A percentile compares a stretch with the other conserved stretches of the same genome.
Evolutionary conservation across 2,797 vertebrate genomes (phyloP).

Genomic region (Oceanodroma leucorhoa): DNA sequence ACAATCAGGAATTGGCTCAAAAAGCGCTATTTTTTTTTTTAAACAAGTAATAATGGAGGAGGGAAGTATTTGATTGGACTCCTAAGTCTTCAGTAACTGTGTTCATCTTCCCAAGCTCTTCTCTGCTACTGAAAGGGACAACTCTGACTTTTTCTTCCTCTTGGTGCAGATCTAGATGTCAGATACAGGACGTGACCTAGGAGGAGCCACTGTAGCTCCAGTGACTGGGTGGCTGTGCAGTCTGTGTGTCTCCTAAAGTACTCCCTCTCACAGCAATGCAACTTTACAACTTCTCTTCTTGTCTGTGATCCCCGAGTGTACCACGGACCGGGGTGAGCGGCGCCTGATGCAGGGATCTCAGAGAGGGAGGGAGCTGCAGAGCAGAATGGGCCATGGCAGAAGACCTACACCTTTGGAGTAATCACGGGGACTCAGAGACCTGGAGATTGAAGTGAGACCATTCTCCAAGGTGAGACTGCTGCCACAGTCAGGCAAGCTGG

Average conservation of each 20-base stretch:
- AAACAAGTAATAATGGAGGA: neutral
- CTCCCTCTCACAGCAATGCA: neutral
- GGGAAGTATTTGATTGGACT: neutral
- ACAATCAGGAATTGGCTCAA: neutral
- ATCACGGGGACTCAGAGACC: neutral
- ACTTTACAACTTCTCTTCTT: neutral
- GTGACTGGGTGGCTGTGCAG: neutral
- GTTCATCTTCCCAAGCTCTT: neutral
- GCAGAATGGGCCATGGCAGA: neutral
- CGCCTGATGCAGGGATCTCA: neutral
- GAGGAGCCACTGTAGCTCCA: neutral
- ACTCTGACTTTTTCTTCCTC: neutral
- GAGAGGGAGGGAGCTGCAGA: accelerated
- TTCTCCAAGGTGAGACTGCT: neutral
- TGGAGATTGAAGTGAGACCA: neutral
- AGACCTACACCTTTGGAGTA: neutral
- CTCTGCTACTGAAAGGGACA: neutral
- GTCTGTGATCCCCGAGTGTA: neutral
- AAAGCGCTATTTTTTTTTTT: neutral
- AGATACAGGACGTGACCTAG: neutral
- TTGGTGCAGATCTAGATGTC: neutral
- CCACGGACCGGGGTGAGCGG: accelerated
- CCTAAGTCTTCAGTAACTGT: neutral
- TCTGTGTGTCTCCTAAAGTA: neutral
- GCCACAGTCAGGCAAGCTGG: neutral